phyloP scores from a whole-genome alignment of 2,113 vertebrate species.

The Lampris incognitus region DNA sequence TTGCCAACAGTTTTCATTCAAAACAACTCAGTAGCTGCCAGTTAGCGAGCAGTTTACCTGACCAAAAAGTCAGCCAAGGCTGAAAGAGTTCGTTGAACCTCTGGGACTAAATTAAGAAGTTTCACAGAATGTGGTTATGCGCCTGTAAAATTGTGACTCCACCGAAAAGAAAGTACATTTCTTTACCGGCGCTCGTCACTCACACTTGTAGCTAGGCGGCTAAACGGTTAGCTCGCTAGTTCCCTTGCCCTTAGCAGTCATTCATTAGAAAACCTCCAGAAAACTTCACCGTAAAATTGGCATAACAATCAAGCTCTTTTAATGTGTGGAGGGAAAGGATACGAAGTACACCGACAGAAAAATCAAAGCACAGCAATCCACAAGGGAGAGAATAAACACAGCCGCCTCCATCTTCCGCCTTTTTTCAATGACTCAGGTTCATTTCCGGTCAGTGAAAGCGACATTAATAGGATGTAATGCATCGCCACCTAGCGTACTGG shows the following conservation, averaged over 20 bases:
- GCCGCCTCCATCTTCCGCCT: constrained; percentile 89
- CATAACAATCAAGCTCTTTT: background rate
- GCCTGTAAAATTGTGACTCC: too few species aligned
- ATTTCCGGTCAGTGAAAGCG: background rate
- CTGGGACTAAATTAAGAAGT: too few species aligned
- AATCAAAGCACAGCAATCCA: constrained; percentile 94
- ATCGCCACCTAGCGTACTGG: constrained; percentile 37
- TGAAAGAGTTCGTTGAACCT: too few species aligned
- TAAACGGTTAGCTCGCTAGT: constrained; percentile 33
- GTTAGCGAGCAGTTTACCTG: too few species aligned
- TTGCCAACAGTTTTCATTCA: too few species aligned
- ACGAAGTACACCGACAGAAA: constrained; percentile 97
- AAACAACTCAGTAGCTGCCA: too few species aligned
- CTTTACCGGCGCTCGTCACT: background rate
- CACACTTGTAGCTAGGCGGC: constrained; percentile 1
- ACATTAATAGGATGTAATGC: background rate
- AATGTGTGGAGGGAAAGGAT: constrained; percentile 82
- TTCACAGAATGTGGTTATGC: too few species aligned
- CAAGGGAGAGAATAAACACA: constrained; percentile 92
- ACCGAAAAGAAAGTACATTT: background rate
- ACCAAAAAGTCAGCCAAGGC: too few species aligned
- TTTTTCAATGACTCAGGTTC: constrained; percentile 32
- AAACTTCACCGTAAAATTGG: background rate
- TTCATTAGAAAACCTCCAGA: too few species aligned
- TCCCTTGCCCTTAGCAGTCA: background rate